Conservation (phyloP, 2,888 invertebrate species). For the Tenodera sinensis region DNA sequence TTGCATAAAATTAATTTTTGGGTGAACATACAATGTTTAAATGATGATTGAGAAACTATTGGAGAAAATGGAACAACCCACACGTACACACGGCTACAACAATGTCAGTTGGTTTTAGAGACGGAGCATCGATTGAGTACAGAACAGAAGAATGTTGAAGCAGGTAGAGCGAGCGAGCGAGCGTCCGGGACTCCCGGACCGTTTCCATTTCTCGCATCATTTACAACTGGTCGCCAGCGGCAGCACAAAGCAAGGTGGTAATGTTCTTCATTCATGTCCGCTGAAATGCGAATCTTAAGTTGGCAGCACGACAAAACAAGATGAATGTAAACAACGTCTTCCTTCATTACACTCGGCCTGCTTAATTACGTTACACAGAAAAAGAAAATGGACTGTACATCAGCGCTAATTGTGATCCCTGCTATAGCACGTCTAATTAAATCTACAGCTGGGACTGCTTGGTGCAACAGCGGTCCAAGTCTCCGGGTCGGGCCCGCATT, state of each 20-base stretch:
- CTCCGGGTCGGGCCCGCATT: too few relatives aligned
- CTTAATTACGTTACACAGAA: not conserved
- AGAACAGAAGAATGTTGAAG: too few relatives aligned
- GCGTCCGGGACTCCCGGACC: too few relatives aligned
- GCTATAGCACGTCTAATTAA: not conserved
- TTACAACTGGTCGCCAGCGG: not conserved
- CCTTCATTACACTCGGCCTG: not conserved
- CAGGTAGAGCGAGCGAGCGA: too few relatives aligned
- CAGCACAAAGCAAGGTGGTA: not conserved
- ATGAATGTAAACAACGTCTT: not conserved
- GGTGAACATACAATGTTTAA: too few relatives aligned
- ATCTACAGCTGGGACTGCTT: not conserved
- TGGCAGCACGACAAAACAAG: not conserved
- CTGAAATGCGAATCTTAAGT: not conserved
- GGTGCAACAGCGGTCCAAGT: not conserved
- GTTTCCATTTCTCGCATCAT: conserved; percentile 9
- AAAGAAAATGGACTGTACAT: not conserved
- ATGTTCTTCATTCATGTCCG: not conserved
- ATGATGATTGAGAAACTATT: too few relatives aligned
- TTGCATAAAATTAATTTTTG: too few relatives aligned
- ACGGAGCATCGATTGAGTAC: too few relatives aligned
- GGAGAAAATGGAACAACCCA: too few relatives aligned
- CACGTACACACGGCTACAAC: too few relatives aligned
- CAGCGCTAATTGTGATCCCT: not conserved
- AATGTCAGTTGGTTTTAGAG: too few relatives aligned